Evolutionary conservation across 2,888 invertebrate species (phyloP).

Genomic region (Meteorus cinctellus): DNA sequence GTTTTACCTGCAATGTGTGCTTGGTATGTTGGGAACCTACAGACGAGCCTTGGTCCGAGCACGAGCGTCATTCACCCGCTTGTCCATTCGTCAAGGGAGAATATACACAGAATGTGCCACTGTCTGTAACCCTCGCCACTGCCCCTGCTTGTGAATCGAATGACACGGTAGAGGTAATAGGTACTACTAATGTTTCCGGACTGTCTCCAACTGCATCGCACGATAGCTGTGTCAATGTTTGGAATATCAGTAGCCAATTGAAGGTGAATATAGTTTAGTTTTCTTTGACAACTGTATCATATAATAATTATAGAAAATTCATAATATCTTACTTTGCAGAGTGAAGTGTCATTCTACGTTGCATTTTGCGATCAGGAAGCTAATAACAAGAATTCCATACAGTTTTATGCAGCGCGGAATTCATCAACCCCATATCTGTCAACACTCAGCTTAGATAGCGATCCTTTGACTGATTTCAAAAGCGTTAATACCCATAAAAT

Average conservation of each 20-base stretch:
- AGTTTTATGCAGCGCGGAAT: conserved; percentile 66
- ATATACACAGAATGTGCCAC: conserved; percentile 95
- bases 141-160: conserved; percentile 73
- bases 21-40: conserved; percentile 97
- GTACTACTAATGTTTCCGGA: conserved; percentile 68
- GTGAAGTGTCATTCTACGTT: conserved; percentile 74
- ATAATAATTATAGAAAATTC: background rate
- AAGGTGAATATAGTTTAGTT: conserved; percentile 66
- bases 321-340: conserved; percentile 63
- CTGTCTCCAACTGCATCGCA: conserved; percentile 75
- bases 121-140: conserved; percentile 77
- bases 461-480: conserved; percentile 63
- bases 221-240: conserved; percentile 81
- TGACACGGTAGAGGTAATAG: conserved; percentile 65
- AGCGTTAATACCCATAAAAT: conserved; percentile 59
- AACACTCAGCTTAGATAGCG: conserved; percentile 61
- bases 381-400: conserved; percentile 67
- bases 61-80: conserved; percentile 93
- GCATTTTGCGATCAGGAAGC: conserved; percentile 67
- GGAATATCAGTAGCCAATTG: conserved; percentile 87
- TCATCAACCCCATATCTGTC: conserved; percentile 62
- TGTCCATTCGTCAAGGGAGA: conserved; percentile 96
- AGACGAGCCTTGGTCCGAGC: conserved; percentile 98
- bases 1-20: conserved; percentile 95
- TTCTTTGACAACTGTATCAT: background rate